phyloP scores from a whole-genome alignment of 2,888 invertebrate genomes.

The Deilephila elpenor region DNA sequence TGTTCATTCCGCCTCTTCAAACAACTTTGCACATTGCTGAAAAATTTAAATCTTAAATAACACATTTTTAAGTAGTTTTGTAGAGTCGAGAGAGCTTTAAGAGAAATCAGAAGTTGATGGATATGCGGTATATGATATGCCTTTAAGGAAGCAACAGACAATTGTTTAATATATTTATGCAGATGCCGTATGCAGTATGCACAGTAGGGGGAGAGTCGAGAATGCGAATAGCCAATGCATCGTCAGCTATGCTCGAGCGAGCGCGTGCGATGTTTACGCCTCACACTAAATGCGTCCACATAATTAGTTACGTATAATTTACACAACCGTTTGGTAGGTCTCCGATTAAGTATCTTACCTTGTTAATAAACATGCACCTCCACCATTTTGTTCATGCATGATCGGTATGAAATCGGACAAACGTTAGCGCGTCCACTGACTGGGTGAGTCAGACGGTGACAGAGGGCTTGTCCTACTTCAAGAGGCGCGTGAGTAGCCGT shows the following conservation, averaged over 20 bases:
- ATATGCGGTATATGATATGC: not conserved
- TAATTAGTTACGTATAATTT: constrained; percentile 52
- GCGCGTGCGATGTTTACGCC: constrained; percentile 34
- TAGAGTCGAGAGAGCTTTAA: not conserved
- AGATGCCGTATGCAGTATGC: constrained; percentile 3
- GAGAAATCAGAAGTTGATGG: not conserved
- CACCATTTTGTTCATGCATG: constrained; percentile 74
- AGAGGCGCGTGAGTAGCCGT: constrained; percentile 43
- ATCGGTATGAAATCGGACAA: constrained; percentile 64
- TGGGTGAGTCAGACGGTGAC: constrained; percentile 24
- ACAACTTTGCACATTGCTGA: not conserved
- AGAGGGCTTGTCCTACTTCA: constrained; percentile 52
- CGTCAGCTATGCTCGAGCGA: constrained; percentile 24
- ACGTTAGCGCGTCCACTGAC: constrained; percentile 37
- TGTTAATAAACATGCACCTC: constrained; percentile 74
- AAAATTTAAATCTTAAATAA: not conserved
- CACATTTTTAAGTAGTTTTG: not conserved
- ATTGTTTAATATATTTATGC: not conserved
- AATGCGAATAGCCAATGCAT: not conserved
- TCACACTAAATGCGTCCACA: constrained; percentile 44
- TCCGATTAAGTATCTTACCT: constrained; percentile 64
- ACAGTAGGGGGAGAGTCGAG: not conserved
- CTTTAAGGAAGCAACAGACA: not conserved
- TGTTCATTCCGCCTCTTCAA: not conserved
- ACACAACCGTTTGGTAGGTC: constrained; percentile 46